A percentile compares a stretch with the other conserved stretches of the same genome.
phyloP scores from a whole-genome alignment of 2,113 vertebrate genomes.

The Callionymus lyra region DNA sequence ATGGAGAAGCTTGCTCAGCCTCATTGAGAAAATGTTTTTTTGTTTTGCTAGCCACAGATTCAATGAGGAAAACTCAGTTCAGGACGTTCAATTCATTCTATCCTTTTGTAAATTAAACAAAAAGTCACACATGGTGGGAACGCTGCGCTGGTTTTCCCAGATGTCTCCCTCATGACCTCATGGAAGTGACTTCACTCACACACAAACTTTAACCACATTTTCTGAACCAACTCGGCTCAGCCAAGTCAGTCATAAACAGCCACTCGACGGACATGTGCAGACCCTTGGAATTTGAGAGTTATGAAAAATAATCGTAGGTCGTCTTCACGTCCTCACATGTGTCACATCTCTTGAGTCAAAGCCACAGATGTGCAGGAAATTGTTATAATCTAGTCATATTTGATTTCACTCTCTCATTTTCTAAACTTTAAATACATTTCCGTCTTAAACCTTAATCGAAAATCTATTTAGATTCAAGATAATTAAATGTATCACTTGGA shows the following conservation, averaged over 20 bases:
- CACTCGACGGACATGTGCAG: conserved; percentile 14
- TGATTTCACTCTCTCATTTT: not conserved
- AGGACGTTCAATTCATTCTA: conserved; percentile 6
- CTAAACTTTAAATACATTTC: too few species aligned
- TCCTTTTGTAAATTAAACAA: conserved; percentile 18
- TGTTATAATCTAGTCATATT: conserved; percentile 6
- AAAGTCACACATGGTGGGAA: conserved; percentile 16
- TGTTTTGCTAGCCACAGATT: conserved; percentile 5
- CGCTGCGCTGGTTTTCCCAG: conserved; percentile 53
- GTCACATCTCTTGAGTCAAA: conserved; percentile 36
- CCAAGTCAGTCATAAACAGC: conserved; percentile 6
- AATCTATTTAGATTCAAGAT: too few species aligned
- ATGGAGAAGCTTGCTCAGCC: conserved; percentile 27
- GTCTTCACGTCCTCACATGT: not conserved
- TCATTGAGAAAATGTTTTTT: conserved; percentile 23
- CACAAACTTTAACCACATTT: conserved; percentile 14
- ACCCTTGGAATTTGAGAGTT: too few species aligned
- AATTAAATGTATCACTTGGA: too few species aligned
- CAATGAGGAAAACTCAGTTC: too few species aligned
- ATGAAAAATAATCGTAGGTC: too few species aligned
- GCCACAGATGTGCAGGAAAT: conserved; percentile 33
- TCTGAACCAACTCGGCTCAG: conserved; percentile 15
- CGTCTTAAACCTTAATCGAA: too few species aligned
- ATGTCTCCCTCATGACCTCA: conserved; percentile 63
- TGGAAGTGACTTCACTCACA: conserved; percentile 52